Base-by-base conservation (phyloP, 1,140 invertebrate species). In the Zaprionus tsacasi region DNA sequence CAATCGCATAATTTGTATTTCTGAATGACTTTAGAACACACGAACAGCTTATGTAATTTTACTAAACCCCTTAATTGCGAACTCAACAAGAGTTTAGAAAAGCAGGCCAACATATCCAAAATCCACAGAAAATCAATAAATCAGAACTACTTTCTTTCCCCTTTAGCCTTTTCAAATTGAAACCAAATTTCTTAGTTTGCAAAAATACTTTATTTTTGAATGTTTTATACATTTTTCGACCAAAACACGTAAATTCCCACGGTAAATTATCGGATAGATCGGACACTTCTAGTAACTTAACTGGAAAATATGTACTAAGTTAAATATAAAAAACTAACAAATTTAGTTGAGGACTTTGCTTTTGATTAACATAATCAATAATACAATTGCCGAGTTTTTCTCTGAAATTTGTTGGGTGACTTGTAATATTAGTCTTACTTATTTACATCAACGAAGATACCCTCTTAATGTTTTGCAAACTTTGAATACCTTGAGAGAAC, bases 161-260 rank as follows among this genome's bases (percentile, higher is more conserved):
- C n/a, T 15, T 45, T 3, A 3, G 25, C 57, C 12, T 27, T 15
- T 30, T 6, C 55, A 54, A 52, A 36, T 58, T 5, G 6, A n/a
- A 50, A 25, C 38, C 1, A 58, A 38, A 6, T 55, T 40, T 43
- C 1, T 15, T 21, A 36, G 5, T 40, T 68, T 38, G 10, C 27
- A 30, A 21, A 43, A 50, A 17, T 54, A 27, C 30, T 72, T 72
- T 72, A 72, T 72, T 71, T 58, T 58, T 27, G 10, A 12, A 30
- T 30, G 5, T 11, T 45, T 48, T 50, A 36, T 30, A 63, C n/a
- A 45, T 35, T 11, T n/a, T 40, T 40, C 38, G 33, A 35, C 7
- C 33, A 35, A 40, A 10, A 3, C 36, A 38, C 21, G 25, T 50
- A 21, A 43, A n/a, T 43, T 43, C 40, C 40, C n/a, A 15, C 3